Base-by-base conservation (phyloP, 2,888 invertebrate genomes). In the Seira sanloemensis region DNA sequence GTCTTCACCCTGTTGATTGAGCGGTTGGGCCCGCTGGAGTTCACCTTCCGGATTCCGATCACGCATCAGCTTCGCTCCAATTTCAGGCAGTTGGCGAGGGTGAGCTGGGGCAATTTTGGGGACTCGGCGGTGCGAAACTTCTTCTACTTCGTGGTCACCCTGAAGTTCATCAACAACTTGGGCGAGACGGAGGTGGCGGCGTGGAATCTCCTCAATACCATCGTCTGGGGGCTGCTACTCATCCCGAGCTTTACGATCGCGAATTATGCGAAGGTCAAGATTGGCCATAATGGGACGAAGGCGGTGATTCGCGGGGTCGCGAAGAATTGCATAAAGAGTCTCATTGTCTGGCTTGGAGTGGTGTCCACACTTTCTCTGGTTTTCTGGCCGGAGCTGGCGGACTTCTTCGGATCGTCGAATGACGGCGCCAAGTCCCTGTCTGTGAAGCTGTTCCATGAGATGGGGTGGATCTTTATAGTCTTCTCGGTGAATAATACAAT, bases 21-120 rank as follows among this genome's bases (percentile, higher is more conserved):
- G 68, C 67, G 66, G 50, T 69, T 86, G n/a, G 65, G 69, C 0
- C 85, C 85, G 12, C 25, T 68, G 23, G 27, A 65, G 7, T 87
- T 87, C n/a, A 21, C 83, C 2, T 81, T 66, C 25, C 65, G 62
- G 26, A 66, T 87, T 21, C 85, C 86, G 4, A 24, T 87, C 0
- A 21, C 46, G 9, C 16, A 72, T 19, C 62, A 85, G 18, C 50
- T 86, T 37, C 58, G 58, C 19, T 5, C 19, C 7, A 86, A 86
- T 58, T 78, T 77, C 7, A 76, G 25, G 50, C 69, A 69, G 2
- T 68, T 88, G 12, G 84, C 86, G 18, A 54, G 76, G 9, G 79
- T 88, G 18, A 86, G 86, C 23, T 88, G 88, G 88, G 86, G 85
- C 9, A 88, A 86, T 54, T 88, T 86, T 78, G 86, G 86, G 12